phyloP scores from a whole-genome alignment of 2,797 vertebrate genomes.

The Sciurus carolinensis region DNA sequence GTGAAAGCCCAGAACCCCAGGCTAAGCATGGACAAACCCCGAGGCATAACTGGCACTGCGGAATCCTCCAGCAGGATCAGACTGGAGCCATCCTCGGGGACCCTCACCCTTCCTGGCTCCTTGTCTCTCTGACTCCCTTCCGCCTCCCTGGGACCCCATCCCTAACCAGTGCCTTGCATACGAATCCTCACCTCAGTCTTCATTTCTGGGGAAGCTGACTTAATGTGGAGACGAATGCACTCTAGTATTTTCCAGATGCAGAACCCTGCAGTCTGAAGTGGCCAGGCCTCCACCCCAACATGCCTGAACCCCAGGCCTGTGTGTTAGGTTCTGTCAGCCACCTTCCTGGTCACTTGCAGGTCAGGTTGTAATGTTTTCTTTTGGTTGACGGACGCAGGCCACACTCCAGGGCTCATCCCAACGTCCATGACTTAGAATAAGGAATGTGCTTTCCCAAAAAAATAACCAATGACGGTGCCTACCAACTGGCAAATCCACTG shows the following conservation, averaged over 20 bases:
- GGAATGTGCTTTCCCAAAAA: not conserved
- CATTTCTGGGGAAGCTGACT: not conserved
- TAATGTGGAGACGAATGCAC: not conserved
- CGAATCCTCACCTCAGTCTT: not conserved
- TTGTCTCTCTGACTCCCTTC: not conserved
- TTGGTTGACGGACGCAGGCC: not conserved
- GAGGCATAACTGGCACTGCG: no score
- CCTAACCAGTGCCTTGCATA: rapidly evolving
- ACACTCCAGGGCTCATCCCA: not conserved
- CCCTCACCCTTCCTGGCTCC: not conserved
- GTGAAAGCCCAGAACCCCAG: not conserved
- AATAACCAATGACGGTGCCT: rapidly evolving
- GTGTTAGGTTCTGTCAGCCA: not conserved
- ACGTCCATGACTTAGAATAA: not conserved
- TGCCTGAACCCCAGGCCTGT: not conserved
- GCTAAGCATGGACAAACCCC: not conserved
- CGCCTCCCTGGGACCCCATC: not conserved
- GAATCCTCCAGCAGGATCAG: not conserved
- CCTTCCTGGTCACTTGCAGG: not conserved
- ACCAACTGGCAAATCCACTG: rapidly evolving
- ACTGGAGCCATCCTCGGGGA: not conserved
- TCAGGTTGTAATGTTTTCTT: not conserved
- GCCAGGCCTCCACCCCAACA: not conserved
- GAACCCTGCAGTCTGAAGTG: not conserved
- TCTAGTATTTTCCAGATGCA: not conserved